Conservation (phyloP, 2,888 invertebrate species). For the Ferrisia virgata region DNA sequence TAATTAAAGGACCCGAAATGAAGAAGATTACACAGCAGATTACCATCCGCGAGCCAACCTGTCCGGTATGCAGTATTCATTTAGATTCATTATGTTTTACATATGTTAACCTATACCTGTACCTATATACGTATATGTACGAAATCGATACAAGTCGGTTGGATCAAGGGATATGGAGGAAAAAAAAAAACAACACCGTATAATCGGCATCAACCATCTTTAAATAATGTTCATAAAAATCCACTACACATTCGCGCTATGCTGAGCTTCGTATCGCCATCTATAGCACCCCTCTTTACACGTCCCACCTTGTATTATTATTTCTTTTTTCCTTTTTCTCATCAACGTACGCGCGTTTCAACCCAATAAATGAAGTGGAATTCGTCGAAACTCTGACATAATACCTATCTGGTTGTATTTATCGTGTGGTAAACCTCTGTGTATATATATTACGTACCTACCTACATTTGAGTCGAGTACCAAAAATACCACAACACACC, state of each 20-base stretch:
- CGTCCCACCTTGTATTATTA: neutral
- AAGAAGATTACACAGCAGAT: conserved; percentile 30
- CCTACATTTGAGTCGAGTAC: too few relatives aligned
- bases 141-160: neutral
- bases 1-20: conserved; percentile 32
- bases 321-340: neutral
- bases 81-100: conserved; percentile 27
- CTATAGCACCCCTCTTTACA: neutral
- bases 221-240: conserved; percentile 25
- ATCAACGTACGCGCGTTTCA: neutral
- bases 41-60: conserved; percentile 1
- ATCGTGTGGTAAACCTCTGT: neutral
- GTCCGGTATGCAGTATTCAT: conserved; percentile 27
- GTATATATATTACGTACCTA: neutral
- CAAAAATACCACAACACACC: neutral
- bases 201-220: conserved; percentile 20
- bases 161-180: conserved; percentile 24
- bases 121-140: neutral
- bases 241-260: neutral
- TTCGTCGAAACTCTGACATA: conserved; percentile 31
- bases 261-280: neutral
- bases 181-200: neutral
- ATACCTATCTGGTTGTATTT: neutral
- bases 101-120: neutral
- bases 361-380: conserved; percentile 17